Percentiles rank a stretch among this genome's conserved stretches.
Evolutionary conservation across 2,797 vertebrate genomes (phyloP).

Genomic region (Ataeniobius toweri): DNA sequence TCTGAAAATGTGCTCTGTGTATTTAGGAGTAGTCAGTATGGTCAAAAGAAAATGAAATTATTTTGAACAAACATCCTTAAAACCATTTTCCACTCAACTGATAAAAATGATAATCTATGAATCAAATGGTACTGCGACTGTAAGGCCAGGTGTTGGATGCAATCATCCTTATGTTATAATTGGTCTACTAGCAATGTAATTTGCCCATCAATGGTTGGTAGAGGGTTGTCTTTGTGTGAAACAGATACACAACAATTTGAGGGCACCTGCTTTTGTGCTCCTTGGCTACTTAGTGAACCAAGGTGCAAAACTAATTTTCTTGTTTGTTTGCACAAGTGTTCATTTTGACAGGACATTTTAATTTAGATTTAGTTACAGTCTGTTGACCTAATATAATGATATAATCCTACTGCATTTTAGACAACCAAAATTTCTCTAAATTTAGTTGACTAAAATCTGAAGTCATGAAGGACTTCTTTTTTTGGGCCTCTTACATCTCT

Average conservation of each 20-base stretch:
- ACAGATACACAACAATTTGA: not conserved
- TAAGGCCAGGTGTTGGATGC: not conserved
- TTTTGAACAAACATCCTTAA: not conserved
- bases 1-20: not conserved
- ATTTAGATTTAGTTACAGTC: not conserved
- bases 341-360: not conserved
- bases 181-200: not conserved
- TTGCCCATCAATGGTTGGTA: not conserved
- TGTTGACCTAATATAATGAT: not conserved
- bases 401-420: not conserved
- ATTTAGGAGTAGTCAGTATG: no score
- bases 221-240: not conserved
- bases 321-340: not conserved
- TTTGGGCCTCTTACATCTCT: not conserved
- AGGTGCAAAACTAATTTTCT: not conserved
- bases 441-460: not conserved
- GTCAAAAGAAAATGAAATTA: no score
- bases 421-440: not conserved
- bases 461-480: not conserved
- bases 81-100: not conserved
- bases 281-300: not conserved
- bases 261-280: not conserved
- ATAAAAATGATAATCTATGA: not conserved
- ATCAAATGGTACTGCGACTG: not conserved
- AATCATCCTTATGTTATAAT: not conserved